phyloP scores from a whole-genome alignment of 2,797 vertebrate genomes.

The Bothrops alternatus region DNA sequence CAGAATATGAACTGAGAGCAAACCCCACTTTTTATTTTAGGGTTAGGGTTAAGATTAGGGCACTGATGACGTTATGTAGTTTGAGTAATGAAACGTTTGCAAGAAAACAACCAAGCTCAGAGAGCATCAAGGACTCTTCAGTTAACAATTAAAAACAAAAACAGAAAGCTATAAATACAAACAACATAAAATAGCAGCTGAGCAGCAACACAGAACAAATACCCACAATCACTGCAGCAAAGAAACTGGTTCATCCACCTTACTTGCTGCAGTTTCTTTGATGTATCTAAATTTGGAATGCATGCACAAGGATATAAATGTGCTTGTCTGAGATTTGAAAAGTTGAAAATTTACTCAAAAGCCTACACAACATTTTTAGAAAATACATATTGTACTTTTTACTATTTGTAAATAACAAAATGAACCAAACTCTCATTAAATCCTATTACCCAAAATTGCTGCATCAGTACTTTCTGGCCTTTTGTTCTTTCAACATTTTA shows the following conservation, averaged over 20 bases:
- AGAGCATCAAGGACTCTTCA: too few relatives aligned
- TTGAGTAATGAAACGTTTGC: too few relatives aligned
- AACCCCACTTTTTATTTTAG: too few relatives aligned
- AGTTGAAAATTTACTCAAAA: constrained; percentile 18
- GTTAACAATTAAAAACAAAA: too few relatives aligned
- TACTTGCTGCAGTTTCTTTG: too few relatives aligned
- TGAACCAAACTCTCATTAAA: neutral
- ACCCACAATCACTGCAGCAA: neutral
- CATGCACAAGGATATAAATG: neutral
- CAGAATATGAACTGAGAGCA: neutral
- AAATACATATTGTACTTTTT: constrained; percentile 5
- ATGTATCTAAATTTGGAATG: neutral
- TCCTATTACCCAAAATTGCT: neutral
- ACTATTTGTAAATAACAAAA: neutral
- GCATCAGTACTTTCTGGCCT: neutral
- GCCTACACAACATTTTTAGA: neutral
- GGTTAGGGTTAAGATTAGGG: too few relatives aligned
- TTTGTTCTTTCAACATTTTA: neutral
- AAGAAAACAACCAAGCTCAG: too few relatives aligned
- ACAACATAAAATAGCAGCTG: neutral
- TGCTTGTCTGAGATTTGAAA: neutral
- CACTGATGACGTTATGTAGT: too few relatives aligned
- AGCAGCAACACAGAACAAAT: neutral
- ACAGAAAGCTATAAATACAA: neutral
- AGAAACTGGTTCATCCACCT: neutral